These are phyloP conservation scores for Taurulus bubalis DNA, from an alignment of 2,113 vertebrate genomes.

Conservation along the genomic window DNA sequence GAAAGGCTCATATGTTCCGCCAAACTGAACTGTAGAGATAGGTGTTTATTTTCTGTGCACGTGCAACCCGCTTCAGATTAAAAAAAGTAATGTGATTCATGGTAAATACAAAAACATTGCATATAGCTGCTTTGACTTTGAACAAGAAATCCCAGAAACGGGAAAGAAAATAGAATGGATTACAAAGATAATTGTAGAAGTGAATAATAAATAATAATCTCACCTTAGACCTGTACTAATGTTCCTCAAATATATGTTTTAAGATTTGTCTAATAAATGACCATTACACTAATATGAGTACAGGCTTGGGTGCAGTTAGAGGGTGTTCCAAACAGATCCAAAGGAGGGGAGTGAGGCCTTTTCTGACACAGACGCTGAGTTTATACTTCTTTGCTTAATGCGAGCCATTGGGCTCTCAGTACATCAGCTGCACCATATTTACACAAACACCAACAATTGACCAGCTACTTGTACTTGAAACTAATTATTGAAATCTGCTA, in stretches of 20 bases:
- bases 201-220: neutral
- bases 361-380: neutral
- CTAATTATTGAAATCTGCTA: neutral
- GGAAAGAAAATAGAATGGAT: neutral
- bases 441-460: neutral
- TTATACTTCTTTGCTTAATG: neutral
- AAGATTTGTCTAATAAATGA: neutral
- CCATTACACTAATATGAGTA: neutral
- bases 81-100: neutral
- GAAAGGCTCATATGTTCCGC: neutral
- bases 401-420: neutral
- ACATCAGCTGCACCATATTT: neutral
- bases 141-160: neutral
- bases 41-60: no score
- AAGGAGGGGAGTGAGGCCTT: neutral
- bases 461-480: neutral
- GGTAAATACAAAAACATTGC: neutral
- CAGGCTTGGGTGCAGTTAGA: neutral
- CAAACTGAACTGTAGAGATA: neutral
- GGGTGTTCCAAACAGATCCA: conserved; percentile 5
- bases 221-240: neutral
- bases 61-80: neutral
- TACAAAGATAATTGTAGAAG: neutral
- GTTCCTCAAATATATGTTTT: neutral
- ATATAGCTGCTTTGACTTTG: neutral